Evolutionary conservation across 2,888 invertebrate species (phyloP), one percentile per base, ranked within the genome.

Genomic region (Andrena bucephala): DNA sequence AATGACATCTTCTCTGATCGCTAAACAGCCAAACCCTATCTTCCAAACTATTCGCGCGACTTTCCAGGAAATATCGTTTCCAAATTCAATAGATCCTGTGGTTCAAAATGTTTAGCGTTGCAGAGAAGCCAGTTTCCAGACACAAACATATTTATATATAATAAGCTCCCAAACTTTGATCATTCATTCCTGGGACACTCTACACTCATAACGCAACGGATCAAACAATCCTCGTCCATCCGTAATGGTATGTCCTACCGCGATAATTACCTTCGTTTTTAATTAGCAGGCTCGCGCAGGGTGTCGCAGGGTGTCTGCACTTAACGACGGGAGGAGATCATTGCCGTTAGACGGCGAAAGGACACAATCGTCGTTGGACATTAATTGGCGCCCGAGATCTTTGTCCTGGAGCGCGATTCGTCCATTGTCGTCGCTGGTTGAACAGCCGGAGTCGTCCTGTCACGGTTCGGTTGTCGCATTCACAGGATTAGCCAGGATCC

Each of bases 371-470:
- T 90, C 90, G 92, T 92, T 89, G 92, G 92, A 93, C 94, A 93
- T 93, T 93, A 94, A 94, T 94, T 94, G 94, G 93, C 91, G 90
- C 89, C 87, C 87, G 92, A 91, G 92, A 94, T 94, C 94, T 93
- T 94, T 94, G 94, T 94, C 90, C 90, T 81, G 83, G 85, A 82
- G 88, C 86, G 90, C 90, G 89, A 89, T 87, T 90, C 92, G 89
- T 89, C 91, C 90, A 93, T 93, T 93, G 93, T 93, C 90, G 91
- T 89, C 80, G 57, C 87, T 83, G 80, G 84, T 68, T 81, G 87
- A 81, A 86, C 83, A 86, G 85, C 86, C 85, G 78, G 84, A 88
- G 87, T 85, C 87, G 86, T 88, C 89, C 88, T 90, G 85, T 90
- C 90, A 93, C 92, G 92, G 93, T 94, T 94, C 93, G 92, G 90